Conservation (phyloP, 2,888 invertebrate genomes). For the Xanthorhoe spadicearia region DNA sequence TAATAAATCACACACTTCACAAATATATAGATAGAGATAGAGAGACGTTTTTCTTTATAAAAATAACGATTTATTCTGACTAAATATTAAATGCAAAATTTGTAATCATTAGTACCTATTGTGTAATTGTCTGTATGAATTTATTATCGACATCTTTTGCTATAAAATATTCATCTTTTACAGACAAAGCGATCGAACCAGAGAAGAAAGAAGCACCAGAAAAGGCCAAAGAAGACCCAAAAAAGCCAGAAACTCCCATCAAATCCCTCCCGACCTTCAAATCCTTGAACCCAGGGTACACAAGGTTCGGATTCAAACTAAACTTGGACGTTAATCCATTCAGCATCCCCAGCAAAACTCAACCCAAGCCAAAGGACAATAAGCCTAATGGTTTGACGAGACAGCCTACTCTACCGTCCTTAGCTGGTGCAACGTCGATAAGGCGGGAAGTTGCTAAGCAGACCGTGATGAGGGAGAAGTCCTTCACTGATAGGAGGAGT, state of each 20-base stretch:
- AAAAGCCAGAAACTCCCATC: constrained; percentile 52
- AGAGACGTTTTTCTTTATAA: too few relatives aligned
- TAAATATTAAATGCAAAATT: too few relatives aligned
- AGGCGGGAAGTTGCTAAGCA: constrained; percentile 65
- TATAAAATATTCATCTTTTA: constrained; percentile 3
- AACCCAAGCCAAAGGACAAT: constrained; percentile 42
- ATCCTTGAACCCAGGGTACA: constrained; percentile 65
- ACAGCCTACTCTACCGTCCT: constrained; percentile 55
- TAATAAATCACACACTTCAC: too few relatives aligned
- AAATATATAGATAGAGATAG: too few relatives aligned
- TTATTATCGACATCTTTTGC: too few relatives aligned
- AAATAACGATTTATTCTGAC: too few relatives aligned
- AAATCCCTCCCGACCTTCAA: constrained; percentile 55
- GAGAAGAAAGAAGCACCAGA: constrained; percentile 35
- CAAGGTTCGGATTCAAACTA: constrained; percentile 80
- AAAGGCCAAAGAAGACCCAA: constrained; percentile 41
- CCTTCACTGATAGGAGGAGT: constrained; percentile 63
- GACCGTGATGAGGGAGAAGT: constrained; percentile 69
- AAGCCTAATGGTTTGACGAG: constrained; percentile 49
- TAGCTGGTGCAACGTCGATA: constrained; percentile 55
- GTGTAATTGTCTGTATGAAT: too few relatives aligned
- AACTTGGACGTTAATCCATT: constrained; percentile 74
- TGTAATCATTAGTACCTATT: too few relatives aligned
- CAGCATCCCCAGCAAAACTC: constrained; percentile 57
- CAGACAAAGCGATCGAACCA: constrained; percentile 45